Conservation (phyloP, 2,888 invertebrate genomes). For the Eurois occulta region DNA sequence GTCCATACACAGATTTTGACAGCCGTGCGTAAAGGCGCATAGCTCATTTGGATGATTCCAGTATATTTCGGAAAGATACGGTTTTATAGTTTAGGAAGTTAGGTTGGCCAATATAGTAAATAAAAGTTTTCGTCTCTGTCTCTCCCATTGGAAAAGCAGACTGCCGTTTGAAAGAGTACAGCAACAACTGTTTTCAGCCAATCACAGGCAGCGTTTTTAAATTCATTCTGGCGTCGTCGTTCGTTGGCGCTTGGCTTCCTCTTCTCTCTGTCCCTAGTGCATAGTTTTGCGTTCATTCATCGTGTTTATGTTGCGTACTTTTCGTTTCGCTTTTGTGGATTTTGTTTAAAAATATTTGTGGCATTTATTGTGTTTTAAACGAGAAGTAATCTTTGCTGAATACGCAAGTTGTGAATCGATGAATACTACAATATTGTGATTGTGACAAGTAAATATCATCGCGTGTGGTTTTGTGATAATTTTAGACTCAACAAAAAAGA, state of each 20-base stretch:
- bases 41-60: background rate
- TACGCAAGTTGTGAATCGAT: constrained; percentile 65
- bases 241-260: constrained; percentile 84
- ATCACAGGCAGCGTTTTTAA: constrained; percentile 82
- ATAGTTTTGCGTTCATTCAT: constrained; percentile 73
- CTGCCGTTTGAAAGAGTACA: constrained; percentile 56
- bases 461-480: constrained; percentile 84
- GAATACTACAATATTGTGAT: constrained; percentile 62
- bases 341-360: constrained; percentile 47
- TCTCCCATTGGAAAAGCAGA: constrained; percentile 40
- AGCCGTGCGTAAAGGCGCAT: background rate
- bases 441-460: constrained; percentile 76
- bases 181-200: constrained; percentile 80
- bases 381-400: constrained; percentile 26
- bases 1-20: background rate
- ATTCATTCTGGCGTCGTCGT: constrained; percentile 85
- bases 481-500: constrained; percentile 74
- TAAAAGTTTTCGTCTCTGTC: constrained; percentile 48
- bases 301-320: constrained; percentile 72
- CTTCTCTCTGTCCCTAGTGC: background rate
- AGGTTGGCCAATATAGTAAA: constrained; percentile 55
- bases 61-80: constrained; percentile 16
- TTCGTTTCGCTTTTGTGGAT: constrained; percentile 70
- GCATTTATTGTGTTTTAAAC: constrained; percentile 34
- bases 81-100: constrained; percentile 27